Percentiles rank a stretch among this genome's conserved stretches.
phyloP scores from a whole-genome alignment of 2,113 vertebrate genomes.

The Rhadina sibilatrix region DNA sequence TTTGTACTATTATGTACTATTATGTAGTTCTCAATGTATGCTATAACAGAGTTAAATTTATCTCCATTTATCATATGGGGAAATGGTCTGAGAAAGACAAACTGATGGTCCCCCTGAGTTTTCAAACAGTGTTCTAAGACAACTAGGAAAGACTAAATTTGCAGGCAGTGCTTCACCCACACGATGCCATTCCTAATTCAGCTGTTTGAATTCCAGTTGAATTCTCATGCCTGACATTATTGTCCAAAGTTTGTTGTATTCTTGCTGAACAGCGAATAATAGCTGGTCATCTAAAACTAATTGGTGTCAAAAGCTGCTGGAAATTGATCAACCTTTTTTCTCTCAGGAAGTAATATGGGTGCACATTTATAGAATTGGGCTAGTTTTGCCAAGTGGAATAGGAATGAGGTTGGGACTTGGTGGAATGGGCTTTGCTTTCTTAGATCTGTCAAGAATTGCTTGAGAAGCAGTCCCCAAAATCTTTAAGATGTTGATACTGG shows the following conservation, averaged over 20 bases:
- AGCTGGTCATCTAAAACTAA: background rate
- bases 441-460: background rate
- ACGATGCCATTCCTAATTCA: rapidly evolving
- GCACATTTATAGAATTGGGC: background rate
- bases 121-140: background rate
- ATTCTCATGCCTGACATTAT: background rate
- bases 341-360: background rate
- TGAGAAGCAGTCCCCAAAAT: background rate
- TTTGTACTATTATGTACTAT: background rate
- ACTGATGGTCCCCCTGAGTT: background rate
- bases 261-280: background rate
- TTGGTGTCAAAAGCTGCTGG: background rate
- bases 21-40: background rate
- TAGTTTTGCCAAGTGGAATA: background rate
- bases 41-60: background rate
- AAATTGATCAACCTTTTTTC: background rate
- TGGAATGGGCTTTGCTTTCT: background rate
- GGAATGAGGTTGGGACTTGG: background rate
- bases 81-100: background rate
- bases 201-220: background rate
- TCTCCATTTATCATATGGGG: background rate
- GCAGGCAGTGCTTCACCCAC: background rate
- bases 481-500: background rate
- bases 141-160: background rate
- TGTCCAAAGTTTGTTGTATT: background rate